Evolutionary conservation across 1,140 invertebrate genomes (phyloP).

Genomic region (Atopsyche davidsoni): DNA sequence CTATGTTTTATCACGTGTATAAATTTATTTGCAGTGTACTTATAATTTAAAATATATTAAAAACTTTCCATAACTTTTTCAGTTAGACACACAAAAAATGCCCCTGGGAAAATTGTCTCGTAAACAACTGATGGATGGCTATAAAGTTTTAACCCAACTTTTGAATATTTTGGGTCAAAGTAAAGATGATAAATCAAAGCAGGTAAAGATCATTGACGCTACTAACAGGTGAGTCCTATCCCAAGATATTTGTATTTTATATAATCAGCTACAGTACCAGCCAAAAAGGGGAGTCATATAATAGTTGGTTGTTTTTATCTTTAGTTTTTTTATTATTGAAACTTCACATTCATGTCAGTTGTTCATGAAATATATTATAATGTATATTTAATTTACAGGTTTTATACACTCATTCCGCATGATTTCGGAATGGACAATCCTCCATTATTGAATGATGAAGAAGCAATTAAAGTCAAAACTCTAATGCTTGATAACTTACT

Average conservation of each 20-base stretch:
- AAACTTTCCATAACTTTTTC: slow-evolving; percentile 23
- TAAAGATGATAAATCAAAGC: slow-evolving; percentile 50
- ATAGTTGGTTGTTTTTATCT: background rate
- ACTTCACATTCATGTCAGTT: background rate
- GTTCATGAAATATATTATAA: slow-evolving; percentile 1
- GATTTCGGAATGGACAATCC: slow-evolving; percentile 83
- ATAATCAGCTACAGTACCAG: too few relatives aligned
- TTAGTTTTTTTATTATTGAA: background rate
- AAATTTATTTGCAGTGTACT: background rate
- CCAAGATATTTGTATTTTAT: background rate
- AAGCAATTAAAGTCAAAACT: slow-evolving; percentile 78
- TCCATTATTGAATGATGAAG: slow-evolving; percentile 69
- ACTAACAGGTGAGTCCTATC: slow-evolving; percentile 60
- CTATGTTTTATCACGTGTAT: background rate
- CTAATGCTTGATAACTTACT: slow-evolving; percentile 89
- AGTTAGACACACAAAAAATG: slow-evolving; percentile 95
- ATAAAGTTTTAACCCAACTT: slow-evolving; percentile 72
- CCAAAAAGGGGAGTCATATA: too few relatives aligned
- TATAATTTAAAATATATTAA: background rate
- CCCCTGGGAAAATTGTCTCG: slow-evolving; percentile 93
- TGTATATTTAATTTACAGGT: slow-evolving; percentile 41
- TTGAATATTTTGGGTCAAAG: slow-evolving; percentile 43
- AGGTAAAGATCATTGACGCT: slow-evolving; percentile 67
- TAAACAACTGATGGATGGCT: slow-evolving; percentile 84
- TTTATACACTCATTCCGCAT: slow-evolving; percentile 94